A percentile compares a stretch with the other conserved stretches of the same genome.
These are phyloP conservation scores for Drosophila anomalata DNA, from an alignment of 2,888 invertebrate genomes.

Conservation along the genomic window DNA sequence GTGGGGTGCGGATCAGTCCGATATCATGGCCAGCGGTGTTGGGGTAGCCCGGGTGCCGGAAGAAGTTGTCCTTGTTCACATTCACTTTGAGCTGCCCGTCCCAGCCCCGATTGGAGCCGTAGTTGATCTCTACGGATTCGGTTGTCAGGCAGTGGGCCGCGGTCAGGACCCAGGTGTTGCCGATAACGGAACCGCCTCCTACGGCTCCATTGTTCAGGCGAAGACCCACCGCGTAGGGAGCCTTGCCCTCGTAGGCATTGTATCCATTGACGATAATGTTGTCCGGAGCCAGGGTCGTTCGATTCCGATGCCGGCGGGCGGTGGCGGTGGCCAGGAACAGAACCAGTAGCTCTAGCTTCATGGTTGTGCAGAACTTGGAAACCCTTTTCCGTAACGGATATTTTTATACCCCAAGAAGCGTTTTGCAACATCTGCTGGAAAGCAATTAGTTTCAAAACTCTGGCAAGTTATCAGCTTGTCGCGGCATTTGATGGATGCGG, in stretches of 20 bases:
- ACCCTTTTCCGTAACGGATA: fast-evolving
- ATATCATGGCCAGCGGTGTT: slow-evolving; percentile 46
- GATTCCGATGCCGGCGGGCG: slow-evolving; percentile 22
- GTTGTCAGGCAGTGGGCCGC: slow-evolving; percentile 73
- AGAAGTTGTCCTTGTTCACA: slow-evolving; percentile 50
- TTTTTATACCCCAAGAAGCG: slow-evolving; percentile 2
- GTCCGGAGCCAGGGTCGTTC: background rate
- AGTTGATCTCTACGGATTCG: slow-evolving; percentile 55
- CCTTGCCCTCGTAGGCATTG: slow-evolving; percentile 56
- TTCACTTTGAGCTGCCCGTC: slow-evolving; percentile 36
- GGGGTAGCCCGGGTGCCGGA: slow-evolving; percentile 49
- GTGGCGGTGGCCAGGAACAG: slow-evolving; percentile 11
- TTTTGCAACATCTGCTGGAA: background rate
- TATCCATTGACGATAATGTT: slow-evolving; percentile 69
- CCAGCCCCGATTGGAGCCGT: slow-evolving; percentile 54
- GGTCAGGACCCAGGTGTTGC: slow-evolving; percentile 61
- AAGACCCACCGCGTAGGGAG: slow-evolving; percentile 70
- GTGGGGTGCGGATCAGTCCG: slow-evolving; percentile 48
- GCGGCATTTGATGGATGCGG: slow-evolving; percentile 9
- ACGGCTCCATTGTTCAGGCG: slow-evolving; percentile 40
- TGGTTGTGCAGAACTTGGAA: slow-evolving; percentile 14
- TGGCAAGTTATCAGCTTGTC: background rate
- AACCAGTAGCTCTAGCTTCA: slow-evolving; percentile 25
- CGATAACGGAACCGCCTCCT: slow-evolving; percentile 71
- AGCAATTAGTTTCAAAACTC: slow-evolving; percentile 3